Conservation (phyloP, 2,888 invertebrate species). For the Oscheius sp. region DNA sequence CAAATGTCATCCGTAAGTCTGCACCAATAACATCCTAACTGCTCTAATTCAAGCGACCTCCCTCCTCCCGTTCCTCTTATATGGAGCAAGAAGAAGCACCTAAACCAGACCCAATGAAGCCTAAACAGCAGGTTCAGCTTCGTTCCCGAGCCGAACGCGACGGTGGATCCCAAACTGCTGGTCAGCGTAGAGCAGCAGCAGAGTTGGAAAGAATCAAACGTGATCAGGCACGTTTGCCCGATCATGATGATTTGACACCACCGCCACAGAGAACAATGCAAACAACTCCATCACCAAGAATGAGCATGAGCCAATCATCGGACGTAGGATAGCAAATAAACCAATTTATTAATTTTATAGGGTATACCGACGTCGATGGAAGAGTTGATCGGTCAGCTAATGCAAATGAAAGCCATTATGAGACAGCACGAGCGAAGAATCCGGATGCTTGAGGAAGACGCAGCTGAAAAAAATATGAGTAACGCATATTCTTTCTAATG, state of each 20-base stretch:
- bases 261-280: constrained; percentile 32
- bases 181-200: constrained; percentile 66
- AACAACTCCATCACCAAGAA: constrained; percentile 28
- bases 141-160: constrained; percentile 55
- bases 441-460: constrained; percentile 66
- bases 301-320: constrained; percentile 25
- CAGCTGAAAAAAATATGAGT: constrained; percentile 63
- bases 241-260: constrained; percentile 41
- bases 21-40: background rate
- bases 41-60: constrained; percentile 18
- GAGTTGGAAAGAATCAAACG: constrained; percentile 65
- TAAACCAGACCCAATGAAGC: constrained; percentile 63
- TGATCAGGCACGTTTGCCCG: constrained; percentile 53
- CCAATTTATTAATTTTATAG: constrained; percentile 19
- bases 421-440: constrained; percentile 69
- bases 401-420: constrained; percentile 67
- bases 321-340: background rate
- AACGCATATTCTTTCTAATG: constrained; percentile 54
- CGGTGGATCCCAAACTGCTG: constrained; percentile 58
- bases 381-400: constrained; percentile 56
- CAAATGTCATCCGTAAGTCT: constrained; percentile 13
- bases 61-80: constrained; percentile 43
- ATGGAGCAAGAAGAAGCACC: constrained; percentile 41
- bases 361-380: constrained; percentile 54
- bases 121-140: constrained; percentile 56